Conservation (phyloP, 2,113 vertebrate genomes). For the Tetraodon nigroviridis region DNA sequence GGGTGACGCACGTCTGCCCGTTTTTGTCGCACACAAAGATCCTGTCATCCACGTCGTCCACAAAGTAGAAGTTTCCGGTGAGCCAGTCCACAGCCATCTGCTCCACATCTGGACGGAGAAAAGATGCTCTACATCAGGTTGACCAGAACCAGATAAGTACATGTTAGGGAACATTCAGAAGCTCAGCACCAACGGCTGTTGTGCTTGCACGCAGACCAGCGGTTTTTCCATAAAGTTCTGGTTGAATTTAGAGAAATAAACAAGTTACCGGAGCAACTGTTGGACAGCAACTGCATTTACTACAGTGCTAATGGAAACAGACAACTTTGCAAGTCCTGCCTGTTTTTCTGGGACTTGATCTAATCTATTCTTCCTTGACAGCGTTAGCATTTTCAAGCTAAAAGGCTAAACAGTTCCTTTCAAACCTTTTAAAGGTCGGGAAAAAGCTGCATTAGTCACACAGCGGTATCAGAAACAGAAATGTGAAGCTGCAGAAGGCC, state of each 20-base stretch:
- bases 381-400: no score
- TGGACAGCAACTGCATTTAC: constrained; percentile 7
- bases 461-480: no score
- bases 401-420: no score
- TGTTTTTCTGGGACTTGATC: background rate
- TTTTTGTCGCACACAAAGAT: constrained; percentile 96
- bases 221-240: constrained; percentile 40
- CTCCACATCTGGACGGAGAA: constrained; percentile 84
- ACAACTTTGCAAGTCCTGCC: background rate
- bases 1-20: constrained; percentile 88
- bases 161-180: constrained; percentile 4
- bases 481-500: no score
- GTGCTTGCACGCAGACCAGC: background rate
- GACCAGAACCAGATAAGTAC: no score
- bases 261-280: constrained; percentile 1
- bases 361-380: no score
- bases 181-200: constrained; percentile 6
- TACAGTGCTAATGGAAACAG: background rate
- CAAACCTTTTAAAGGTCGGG: no score
- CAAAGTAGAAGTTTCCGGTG: constrained; percentile 98
- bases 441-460: no score
- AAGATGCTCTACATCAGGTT: background rate
- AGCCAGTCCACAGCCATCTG: constrained; percentile 99
- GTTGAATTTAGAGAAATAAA: constrained; percentile 23
- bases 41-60: constrained; percentile 95